Base-by-base conservation (phyloP, 2,888 invertebrate species). In the Drosophila affinis region DNA sequence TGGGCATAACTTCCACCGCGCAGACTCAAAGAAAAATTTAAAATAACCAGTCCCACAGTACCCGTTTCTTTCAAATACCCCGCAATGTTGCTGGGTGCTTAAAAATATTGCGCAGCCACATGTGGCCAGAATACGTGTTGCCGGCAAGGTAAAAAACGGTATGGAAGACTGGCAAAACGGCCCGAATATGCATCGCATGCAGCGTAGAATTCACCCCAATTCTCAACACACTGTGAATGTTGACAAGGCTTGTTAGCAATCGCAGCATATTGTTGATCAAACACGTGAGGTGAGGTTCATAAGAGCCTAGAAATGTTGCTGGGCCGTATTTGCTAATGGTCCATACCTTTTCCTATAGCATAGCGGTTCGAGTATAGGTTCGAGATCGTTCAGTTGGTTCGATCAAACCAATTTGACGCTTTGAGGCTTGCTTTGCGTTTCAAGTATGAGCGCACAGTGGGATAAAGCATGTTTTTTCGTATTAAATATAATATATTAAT, bases 11-110 rank as follows among this genome's bases (percentile, higher is more conserved):
- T 76, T 77, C 64, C 71, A 77, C 79, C 73, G 87, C 82, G 78
- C 79, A 83, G 79, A 78, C 81, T 86, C 80, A 72, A 86, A 81
- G 70, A 69, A 65, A 83, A 77, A 83, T 84, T 82, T 72, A 86
- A 83, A 86, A 77, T 84, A 83, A 82, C 74, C 67, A 70, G 74
- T 72, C 63, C 78, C 82, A 76, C 71, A 59, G 69, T 63, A 46
- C 34, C 29, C 29, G 29, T 29, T 29, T 29, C 29, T 29, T 29
- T 29, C 29, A 29, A 29, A 29, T 29, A 29, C 29, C 29, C 29
- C 29, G 29, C 29, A 29, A 29, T 29, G 29, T 29, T 29, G 29
- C 7, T 29, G 29, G 9, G 29, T 29, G 9, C 29, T 29, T 39
- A 7, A 39, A 39, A 39, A 14, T 39, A n/a, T 1, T 7, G 39